These are phyloP conservation scores for Herpetotheres cachinnans DNA, from an alignment of 2,113 vertebrate genomes.

Conservation along the genomic window DNA sequence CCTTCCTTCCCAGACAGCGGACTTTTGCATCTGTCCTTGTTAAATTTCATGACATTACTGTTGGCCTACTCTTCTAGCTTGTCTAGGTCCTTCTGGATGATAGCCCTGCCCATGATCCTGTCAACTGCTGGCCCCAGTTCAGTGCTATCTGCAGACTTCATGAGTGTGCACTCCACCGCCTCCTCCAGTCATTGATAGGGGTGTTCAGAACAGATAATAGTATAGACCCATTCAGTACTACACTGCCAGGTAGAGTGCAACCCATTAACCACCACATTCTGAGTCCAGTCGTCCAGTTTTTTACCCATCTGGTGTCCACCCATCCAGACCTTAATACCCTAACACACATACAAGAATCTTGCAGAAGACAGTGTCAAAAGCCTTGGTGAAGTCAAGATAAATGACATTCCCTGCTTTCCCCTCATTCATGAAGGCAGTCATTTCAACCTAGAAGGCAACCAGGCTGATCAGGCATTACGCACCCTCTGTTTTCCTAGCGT, in stretches of 20 bases:
- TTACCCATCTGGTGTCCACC: neutral
- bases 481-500: neutral
- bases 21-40: neutral
- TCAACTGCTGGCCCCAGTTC: rapidly evolving
- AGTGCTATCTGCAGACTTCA: neutral
- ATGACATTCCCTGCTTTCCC: neutral
- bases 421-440: neutral
- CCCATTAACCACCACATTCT: neutral
- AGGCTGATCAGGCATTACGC: neutral
- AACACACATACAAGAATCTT: neutral
- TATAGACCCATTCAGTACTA: neutral
- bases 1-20: rapidly evolving
- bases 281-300: neutral
- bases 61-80: neutral
- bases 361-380: neutral
- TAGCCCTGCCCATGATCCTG: neutral
- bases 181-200: too few species aligned
- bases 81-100: neutral
- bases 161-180: neutral
- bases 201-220: too few species aligned
- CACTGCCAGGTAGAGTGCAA: neutral
- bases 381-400: neutral
- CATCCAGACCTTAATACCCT: neutral
- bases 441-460: neutral
- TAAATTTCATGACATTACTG: neutral